Evolutionary conservation across 2,113 vertebrate species (phyloP).

Genomic region (Epinephelus cyanopodus): DNA sequence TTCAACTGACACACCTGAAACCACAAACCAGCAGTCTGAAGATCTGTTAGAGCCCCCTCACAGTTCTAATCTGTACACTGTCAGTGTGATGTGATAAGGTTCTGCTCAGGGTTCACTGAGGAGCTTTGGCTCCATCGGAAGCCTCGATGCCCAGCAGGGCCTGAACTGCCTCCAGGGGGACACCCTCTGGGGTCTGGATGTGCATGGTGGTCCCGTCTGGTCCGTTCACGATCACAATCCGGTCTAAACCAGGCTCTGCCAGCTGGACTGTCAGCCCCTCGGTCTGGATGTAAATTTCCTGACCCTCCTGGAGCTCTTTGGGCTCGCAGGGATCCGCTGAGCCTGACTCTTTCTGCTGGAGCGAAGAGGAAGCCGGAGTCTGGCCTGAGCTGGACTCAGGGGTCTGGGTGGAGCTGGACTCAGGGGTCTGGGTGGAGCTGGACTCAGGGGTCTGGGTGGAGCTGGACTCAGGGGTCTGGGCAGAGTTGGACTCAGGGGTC

Average conservation of each 20-base stretch:
- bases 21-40: background rate
- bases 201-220: conserved; percentile 85
- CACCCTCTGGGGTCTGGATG: conserved; percentile 81
- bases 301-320: conserved; percentile 80
- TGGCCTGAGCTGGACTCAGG: background rate
- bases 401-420: too few relatives aligned
- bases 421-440: background rate
- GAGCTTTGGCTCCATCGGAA: conserved; percentile 62
- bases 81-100: background rate
- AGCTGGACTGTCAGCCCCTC: conserved; percentile 85
- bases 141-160: conserved; percentile 86
- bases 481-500: background rate
- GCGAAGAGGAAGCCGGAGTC: background rate
- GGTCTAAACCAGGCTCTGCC: conserved; percentile 81
- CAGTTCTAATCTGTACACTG: too few relatives aligned
- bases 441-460: conserved; percentile 8
- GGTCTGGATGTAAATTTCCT: conserved; percentile 87
- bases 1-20: background rate
- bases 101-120: conserved; percentile 43
- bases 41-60: background rate
- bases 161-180: conserved; percentile 86
- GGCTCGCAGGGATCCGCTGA: conserved; percentile 10
- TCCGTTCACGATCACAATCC: conserved; percentile 82
- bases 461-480: conserved; percentile 1
- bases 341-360: conserved; percentile 16